Evolutionary conservation across 2,888 invertebrate genomes (phyloP).

Genomic region (Cataglyphis cursor): DNA sequence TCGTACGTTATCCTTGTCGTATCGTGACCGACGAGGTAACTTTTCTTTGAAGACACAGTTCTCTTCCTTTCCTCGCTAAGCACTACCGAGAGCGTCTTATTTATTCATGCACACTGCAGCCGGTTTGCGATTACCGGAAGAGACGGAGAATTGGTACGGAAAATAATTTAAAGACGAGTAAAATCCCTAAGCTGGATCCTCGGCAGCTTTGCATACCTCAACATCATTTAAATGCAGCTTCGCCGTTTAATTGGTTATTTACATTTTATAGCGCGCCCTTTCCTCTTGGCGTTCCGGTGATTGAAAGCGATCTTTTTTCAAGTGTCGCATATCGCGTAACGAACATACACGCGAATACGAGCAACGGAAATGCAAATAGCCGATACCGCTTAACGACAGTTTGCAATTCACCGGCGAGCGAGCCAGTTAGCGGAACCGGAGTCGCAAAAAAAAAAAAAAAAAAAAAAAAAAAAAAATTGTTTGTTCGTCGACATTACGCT

Average conservation of each 20-base stretch:
- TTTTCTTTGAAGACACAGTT: slow-evolving; percentile 42
- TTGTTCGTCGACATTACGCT: slow-evolving; percentile 56
- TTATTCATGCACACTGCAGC: slow-evolving; percentile 53
- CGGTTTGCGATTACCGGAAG: slow-evolving; percentile 33
- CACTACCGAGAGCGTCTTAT: slow-evolving; percentile 33
- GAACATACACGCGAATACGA: slow-evolving; percentile 10
- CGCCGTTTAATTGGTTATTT: slow-evolving; percentile 53
- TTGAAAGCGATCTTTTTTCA: slow-evolving; percentile 31
- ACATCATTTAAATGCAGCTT: slow-evolving; percentile 44
- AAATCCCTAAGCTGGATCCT: slow-evolving; percentile 32
- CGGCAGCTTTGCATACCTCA: slow-evolving; percentile 38
- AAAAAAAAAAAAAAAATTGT: slow-evolving; percentile 5
- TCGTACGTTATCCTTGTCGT: slow-evolving; percentile 10
- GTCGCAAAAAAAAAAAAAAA: slow-evolving; percentile 28
- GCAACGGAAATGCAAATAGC: slow-evolving; percentile 35
- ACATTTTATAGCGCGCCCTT: slow-evolving; percentile 22
- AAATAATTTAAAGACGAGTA: slow-evolving; percentile 56
- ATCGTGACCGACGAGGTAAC: slow-evolving; percentile 8
- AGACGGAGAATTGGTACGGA: slow-evolving; percentile 47
- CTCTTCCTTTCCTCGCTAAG: slow-evolving; percentile 30
- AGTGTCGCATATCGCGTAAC: slow-evolving; percentile 19
- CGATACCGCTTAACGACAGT: slow-evolving; percentile 39
- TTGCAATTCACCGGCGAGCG: slow-evolving; percentile 23
- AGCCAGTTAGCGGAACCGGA: slow-evolving; percentile 30
- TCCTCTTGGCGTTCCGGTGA: background rate